Evolutionary conservation across 2,888 invertebrate genomes (phyloP), one percentile per base, ranked within the genome.

Genomic region (Phalera bucephala): DNA sequence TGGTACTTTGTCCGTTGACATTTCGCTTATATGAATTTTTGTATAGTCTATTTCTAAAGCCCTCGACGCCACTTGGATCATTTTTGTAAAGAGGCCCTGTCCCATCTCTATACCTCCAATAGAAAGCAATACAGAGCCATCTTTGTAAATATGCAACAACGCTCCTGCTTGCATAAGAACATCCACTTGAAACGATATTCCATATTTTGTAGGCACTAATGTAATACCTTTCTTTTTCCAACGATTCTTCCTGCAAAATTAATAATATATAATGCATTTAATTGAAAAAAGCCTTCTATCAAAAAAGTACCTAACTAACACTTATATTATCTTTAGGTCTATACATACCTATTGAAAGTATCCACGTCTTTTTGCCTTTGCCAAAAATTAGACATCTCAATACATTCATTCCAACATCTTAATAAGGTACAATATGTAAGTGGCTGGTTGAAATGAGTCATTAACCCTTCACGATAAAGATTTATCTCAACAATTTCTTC

Each of bases 101-200:
- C 97, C 97, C 96, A 97, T 97, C 91, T 97, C 97, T 31, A 94
- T 93, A 9, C 96, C 97, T 31, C 95, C 95, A 65, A 95, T 95
- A 3, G 93, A 91, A 26, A 97, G 64, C 14, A 96, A 83, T 2
- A 97, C 95, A 0, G 96, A 95, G 6, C 96, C 96, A 67, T 95
- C 95, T 1, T 87, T 91, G 72, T 97, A 96, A 2, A 96, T 83
- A 37, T 95, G 91, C 3, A 97, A 86, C 34, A 97, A 84, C 1
- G 96, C 96, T 1, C 95, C 96, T 1, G 91, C 94, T 84, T 96
- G 95, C 82, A 95, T 95, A 10, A 95, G 71, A 56, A 93, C 91
- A 30, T 91, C 76, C 0, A 81, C 78, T 34, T 92, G 92, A 68
- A 94, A 95, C 0, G 94, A 92, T 59, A 96, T 93, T 2, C 95